Base-by-base conservation (phyloP, 92 coral and sea anemone genomes). In the Epizoanthus rinbou region DNA sequence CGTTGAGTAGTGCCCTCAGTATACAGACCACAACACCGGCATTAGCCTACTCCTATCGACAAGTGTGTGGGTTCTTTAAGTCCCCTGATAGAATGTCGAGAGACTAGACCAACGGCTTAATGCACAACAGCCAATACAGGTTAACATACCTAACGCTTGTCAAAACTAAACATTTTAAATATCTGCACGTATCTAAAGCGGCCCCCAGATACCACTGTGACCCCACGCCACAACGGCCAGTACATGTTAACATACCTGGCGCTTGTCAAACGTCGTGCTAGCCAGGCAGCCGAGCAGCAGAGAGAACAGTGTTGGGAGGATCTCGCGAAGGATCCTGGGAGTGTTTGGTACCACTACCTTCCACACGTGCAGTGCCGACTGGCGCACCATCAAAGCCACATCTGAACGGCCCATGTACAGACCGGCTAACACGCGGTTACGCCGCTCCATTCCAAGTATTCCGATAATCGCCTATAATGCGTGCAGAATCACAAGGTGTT, bases 401-500 rank as follows among this genome's bases (percentile, higher is more conserved):
- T 96, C 99, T 62, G 99, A 96, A 66, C 99, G 95, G 53, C 99
- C 99, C 99, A 96, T 96, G 90, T 96, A 96, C 15, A 96, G 91
- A 8, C 99, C 98, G 5, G 99, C 95, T 33, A 96, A 69, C n/a
- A 96, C 99, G 57, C 99, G 94, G 69, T 96, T 96, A 74, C 99
- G 99, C 3, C 99, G 89, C 24, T 96, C 99, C 50, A 81, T 23
- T 16, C 99, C 99, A 33, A 96, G 95, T 11, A 95, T 53, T 1
- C 74, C 90, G 21, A 96, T 96, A 85, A 96, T 96, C 58, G 97
- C 95, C 99, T 96, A 59, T 54, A 71, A 58, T 19, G 13, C 63
- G 31, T 23, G 9, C 25, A 50, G 15, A 50, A 11, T 50, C 8
- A 50, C 54, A 50, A 50, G 54, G 54, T 10, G 54, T 50, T 50